A percentile compares a stretch with the other conserved stretches of the same genome.
Evolutionary conservation across 2,113 vertebrate genomes (phyloP).

Genomic region (Gobius niger): DNA sequence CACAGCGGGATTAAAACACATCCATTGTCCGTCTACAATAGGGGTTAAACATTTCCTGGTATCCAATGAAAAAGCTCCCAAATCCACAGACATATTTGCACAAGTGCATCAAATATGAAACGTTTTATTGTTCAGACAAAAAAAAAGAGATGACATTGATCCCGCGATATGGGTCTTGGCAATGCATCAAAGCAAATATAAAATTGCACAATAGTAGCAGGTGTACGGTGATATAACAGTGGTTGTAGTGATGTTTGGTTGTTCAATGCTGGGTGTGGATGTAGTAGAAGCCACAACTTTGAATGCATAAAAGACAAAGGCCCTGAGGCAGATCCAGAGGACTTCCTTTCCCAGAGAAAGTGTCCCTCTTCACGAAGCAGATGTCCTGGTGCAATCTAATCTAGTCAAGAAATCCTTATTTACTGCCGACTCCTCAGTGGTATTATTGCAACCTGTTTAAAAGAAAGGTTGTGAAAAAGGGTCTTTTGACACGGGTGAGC

Average conservation of each 20-base stretch:
- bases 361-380: constrained; percentile 66
- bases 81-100: constrained; percentile 45
- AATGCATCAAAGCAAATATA: constrained; percentile 44
- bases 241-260: constrained; percentile 24
- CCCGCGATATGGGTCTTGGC: constrained; percentile 35
- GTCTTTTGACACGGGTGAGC: constrained; percentile 70
- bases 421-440: constrained; percentile 62
- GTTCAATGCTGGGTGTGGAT: constrained; percentile 61
- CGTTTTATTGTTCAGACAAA: constrained; percentile 45
- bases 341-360: constrained; percentile 65
- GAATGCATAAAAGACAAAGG: constrained; percentile 39
- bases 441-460: constrained; percentile 62
- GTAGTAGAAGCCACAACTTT: constrained; percentile 27
- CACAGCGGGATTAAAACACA: constrained; percentile 83
- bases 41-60: constrained; percentile 87
- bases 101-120: constrained; percentile 29
- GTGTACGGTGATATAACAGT: constrained; percentile 41
- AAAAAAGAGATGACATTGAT: constrained; percentile 29
- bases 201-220: constrained; percentile 39
- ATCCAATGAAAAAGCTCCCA: constrained; percentile 74
- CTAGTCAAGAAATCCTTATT: constrained; percentile 63
- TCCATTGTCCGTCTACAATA: constrained; percentile 89
- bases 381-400: constrained; percentile 70
- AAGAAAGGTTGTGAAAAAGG: constrained; percentile 68
- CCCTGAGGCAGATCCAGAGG: constrained; percentile 52